Evolutionary conservation across 2,113 vertebrate species (phyloP), one percentile per base, ranked within the genome.

Genomic region (Entomyzon cyanotis): DNA sequence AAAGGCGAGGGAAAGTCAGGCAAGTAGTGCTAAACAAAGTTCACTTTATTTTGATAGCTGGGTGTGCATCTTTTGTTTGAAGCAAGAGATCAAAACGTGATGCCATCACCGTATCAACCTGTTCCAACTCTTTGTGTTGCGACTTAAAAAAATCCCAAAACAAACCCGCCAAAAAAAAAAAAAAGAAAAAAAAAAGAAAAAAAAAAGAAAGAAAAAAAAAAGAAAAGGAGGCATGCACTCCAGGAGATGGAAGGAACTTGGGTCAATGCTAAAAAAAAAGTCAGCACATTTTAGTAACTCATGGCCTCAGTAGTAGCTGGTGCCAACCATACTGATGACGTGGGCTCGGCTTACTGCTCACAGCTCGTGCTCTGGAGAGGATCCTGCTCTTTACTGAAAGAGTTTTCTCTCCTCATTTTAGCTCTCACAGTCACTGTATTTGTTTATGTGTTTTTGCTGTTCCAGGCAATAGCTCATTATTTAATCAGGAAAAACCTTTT

Each of bases 31-130:
- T 89, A 78, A 90, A 90, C 90, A 93, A 93, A 84, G 90, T 68
- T 92, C 64, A 60, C 52, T 95, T 94, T 92, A 89, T 92, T 95
- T 90, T 89, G 90, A 68, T 92, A 94, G 31, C 69, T 93, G 85
- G 83, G 79, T 64, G 92, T 77, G 76, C 41, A 56, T 67, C 79
- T 96, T 93, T 92, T 94, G 56, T 92, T 93, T 92, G 73, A 96
- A 90, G 56, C 14, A 68, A 59, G 73, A 78, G 60, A 93, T 87
- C 60, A 93, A 84, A 86, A 84, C 1, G 8, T 53, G 79, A 64
- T 81, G 76, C 69, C 76, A 68, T 71, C 49, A 64, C 73, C 1
- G 0, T 78, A 53, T 81, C 83, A 89, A 86, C 52, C 25, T 70
- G 56, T 84, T 86, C 63, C 44, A 35, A 28, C 47, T 52, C 24